phyloP scores from a whole-genome alignment of 2,888 invertebrate species.

The Hydraecia micacea region DNA sequence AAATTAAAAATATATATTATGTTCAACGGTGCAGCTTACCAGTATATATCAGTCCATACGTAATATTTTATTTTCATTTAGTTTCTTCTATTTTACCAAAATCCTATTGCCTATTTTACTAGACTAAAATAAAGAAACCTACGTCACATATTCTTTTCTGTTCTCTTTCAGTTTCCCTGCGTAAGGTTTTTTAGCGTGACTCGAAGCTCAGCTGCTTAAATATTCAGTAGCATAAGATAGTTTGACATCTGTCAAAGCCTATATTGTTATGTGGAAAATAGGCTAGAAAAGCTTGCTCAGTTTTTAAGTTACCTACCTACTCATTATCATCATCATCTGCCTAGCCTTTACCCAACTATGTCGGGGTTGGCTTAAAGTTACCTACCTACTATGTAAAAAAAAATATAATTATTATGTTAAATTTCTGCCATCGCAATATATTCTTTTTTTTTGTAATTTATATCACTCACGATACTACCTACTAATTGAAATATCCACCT shows the following conservation, averaged over 20 bases:
- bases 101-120: background rate
- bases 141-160: slow-evolving; percentile 1
- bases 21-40: too few species aligned
- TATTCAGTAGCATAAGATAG: slow-evolving; percentile 52
- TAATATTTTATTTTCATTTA: too few species aligned
- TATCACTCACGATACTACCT: background rate
- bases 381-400: too few species aligned
- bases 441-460: background rate
- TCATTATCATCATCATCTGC: too few species aligned
- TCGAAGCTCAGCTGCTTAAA: slow-evolving; percentile 37
- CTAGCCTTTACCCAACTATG: too few species aligned
- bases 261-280: slow-evolving; percentile 29
- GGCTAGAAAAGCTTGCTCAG: slow-evolving; percentile 4
- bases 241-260: slow-evolving; percentile 33
- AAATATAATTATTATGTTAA: background rate
- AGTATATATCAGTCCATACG: too few species aligned
- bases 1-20: too few species aligned
- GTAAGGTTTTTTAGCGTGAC: slow-evolving; percentile 28
- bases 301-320: background rate
- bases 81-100: background rate
- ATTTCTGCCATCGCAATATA: background rate
- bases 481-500: background rate
- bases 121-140: background rate
- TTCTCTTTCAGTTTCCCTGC: slow-evolving; percentile 11
- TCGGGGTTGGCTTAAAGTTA: too few species aligned